A percentile compares a stretch with the other conserved stretches of the same genome.
phyloP scores from a whole-genome alignment of 1,140 invertebrate species.

The Calliphora vicina region DNA sequence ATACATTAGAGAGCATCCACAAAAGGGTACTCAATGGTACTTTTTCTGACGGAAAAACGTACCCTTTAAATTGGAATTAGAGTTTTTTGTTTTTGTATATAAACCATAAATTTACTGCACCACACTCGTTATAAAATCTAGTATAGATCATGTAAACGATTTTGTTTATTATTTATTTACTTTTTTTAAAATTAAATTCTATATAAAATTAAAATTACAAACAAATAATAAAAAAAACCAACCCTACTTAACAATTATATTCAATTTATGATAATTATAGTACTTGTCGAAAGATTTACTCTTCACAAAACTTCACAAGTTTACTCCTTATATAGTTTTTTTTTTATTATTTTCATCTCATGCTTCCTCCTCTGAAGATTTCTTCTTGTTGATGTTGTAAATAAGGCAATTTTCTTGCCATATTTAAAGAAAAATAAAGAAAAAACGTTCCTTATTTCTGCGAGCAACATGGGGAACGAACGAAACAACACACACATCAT shows the following conservation, averaged over 20 bases:
- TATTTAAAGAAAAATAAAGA: too few species aligned
- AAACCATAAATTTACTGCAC: too few species aligned
- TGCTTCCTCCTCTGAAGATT: background rate
- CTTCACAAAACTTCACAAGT: slow-evolving; percentile 17
- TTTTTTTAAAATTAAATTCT: background rate
- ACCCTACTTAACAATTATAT: background rate
- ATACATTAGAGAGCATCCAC: too few species aligned
- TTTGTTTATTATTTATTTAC: too few species aligned
- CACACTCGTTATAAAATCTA: too few species aligned
- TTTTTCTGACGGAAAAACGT: too few species aligned
- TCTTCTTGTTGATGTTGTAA: background rate
- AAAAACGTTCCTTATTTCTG: background rate
- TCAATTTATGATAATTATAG: slow-evolving; percentile 32
- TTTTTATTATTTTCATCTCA: background rate
- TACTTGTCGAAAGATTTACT: slow-evolving; percentile 26
- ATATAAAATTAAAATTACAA: background rate
- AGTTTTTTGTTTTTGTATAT: too few species aligned
- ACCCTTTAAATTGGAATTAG: too few species aligned
- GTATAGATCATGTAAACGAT: too few species aligned
- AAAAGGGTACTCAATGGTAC: too few species aligned
- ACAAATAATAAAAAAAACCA: background rate
- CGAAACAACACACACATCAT: background rate
- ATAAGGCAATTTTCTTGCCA: slow-evolving; percentile 13
- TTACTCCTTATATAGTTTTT: slow-evolving; percentile 25
- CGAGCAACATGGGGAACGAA: background rate